These are phyloP conservation scores for Glaucomys volans DNA, from an alignment of 2,113 vertebrate genomes.

Conservation along the genomic window DNA sequence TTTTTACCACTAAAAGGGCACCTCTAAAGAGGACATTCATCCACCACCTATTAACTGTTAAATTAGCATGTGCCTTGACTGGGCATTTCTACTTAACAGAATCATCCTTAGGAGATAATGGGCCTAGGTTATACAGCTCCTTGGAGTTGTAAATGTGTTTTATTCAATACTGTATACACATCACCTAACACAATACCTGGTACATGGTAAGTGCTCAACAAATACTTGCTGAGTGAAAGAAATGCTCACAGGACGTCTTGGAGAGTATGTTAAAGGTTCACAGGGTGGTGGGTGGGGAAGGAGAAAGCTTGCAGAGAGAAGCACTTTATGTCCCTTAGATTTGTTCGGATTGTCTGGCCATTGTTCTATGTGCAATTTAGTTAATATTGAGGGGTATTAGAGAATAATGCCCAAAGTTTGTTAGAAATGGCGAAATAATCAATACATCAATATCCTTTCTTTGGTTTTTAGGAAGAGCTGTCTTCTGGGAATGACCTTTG, in stretches of 20 bases:
- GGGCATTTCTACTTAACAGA: neutral
- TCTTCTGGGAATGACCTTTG: too few relatives aligned
- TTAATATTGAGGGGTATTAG: too few relatives aligned
- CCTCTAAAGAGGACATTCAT: neutral
- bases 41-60: neutral
- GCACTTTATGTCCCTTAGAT: too few relatives aligned
- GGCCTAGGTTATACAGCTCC: neutral
- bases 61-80: neutral
- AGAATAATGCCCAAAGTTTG: too few relatives aligned
- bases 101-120: neutral
- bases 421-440: too few relatives aligned
- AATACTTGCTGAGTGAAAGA: neutral
- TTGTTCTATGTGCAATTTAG: too few relatives aligned
- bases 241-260: neutral
- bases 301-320: too few relatives aligned
- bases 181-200: neutral
- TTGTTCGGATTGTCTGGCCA: too few relatives aligned
- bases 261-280: too few relatives aligned
- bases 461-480: too few relatives aligned
- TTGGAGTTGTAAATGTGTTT: neutral
- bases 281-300: too few relatives aligned
- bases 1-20: neutral
- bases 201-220: neutral
- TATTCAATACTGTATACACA: neutral
- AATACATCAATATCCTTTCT: too few relatives aligned